Percentiles rank a stretch among this genome's conserved stretches.
Evolutionary conservation across 2,888 invertebrate species (phyloP).

Genomic region (Eudiplozoon nipponicum): DNA sequence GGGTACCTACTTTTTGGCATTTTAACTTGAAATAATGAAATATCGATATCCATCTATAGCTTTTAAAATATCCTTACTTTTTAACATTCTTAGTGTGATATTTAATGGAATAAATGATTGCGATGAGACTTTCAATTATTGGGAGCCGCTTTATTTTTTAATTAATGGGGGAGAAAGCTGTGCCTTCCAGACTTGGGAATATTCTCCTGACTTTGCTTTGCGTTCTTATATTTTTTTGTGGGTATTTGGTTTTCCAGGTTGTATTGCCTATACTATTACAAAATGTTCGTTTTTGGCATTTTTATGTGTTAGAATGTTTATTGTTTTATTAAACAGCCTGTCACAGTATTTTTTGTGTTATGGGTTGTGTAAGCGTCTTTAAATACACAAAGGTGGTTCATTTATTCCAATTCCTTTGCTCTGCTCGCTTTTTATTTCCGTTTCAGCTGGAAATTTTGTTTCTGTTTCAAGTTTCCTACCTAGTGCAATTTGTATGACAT

Average conservation of each 20-base stretch:
- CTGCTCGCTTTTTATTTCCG: constrained; percentile 31
- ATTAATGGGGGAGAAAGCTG: constrained; percentile 52
- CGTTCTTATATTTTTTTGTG: constrained; percentile 70
- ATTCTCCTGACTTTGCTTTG: constrained; percentile 64
- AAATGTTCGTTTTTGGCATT: not conserved
- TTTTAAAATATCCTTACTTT: too few relatives aligned
- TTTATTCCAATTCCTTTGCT: constrained; percentile 18
- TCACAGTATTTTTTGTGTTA: constrained; percentile 6
- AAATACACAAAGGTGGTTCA: constrained; percentile 7
- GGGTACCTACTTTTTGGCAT: too few relatives aligned
- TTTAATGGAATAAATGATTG: constrained; percentile 79
- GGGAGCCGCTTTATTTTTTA: constrained; percentile 62
- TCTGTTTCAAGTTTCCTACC: constrained; percentile 57
- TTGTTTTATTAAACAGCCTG: not conserved
- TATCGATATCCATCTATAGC: too few relatives aligned
- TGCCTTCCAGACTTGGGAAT: constrained; percentile 99
- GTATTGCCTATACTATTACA: not conserved
- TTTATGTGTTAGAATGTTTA: constrained; percentile 6
- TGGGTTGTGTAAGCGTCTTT: too few relatives aligned
- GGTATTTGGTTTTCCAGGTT: constrained; percentile 54
- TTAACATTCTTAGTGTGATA: constrained; percentile 39
- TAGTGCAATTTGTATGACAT: constrained; percentile 66
- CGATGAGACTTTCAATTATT: constrained; percentile 93
- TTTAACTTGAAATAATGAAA: too few relatives aligned
- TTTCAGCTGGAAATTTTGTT: constrained; percentile 63